These are phyloP conservation scores for Acrobasis consociella DNA, from an alignment of 2,888 invertebrate species.

Conservation along the genomic window DNA sequence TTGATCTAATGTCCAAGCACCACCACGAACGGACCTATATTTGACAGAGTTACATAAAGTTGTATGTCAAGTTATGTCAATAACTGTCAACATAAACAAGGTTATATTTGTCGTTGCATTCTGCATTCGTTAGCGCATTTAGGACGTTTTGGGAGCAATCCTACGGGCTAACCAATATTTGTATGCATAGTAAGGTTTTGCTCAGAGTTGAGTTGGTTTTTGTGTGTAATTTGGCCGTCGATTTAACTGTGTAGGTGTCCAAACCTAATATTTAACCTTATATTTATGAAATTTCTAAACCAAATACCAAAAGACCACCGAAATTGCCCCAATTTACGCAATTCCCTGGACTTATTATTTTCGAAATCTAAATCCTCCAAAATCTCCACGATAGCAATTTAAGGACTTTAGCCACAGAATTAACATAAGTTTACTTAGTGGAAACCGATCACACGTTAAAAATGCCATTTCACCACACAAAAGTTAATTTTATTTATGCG, in stretches of 20 bases:
- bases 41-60: background rate
- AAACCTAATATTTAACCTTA: too few species aligned
- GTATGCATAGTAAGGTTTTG: slow-evolving; percentile 14
- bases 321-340: too few species aligned
- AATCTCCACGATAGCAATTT: too few species aligned
- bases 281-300: too few species aligned
- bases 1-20: background rate
- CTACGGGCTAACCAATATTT: slow-evolving; percentile 7
- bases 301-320: too few species aligned
- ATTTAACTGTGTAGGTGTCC: background rate
- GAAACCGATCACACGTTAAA: slow-evolving; percentile 2
- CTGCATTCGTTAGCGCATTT: background rate
- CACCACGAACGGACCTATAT: background rate
- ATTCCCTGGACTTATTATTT: too few species aligned
- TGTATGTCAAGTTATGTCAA: background rate
- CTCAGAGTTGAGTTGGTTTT: background rate
- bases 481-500: slow-evolving; percentile 7
- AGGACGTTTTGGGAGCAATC: slow-evolving; percentile 4
- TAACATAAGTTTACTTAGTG: background rate
- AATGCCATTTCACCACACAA: slow-evolving; percentile 6
- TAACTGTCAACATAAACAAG: background rate
- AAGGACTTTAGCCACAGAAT: too few species aligned
- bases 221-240: background rate
- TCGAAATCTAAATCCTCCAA: too few species aligned
- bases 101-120: background rate